Percentiles rank a stretch among this genome's conserved stretches.
These are phyloP conservation scores for Mythimna lalbum DNA, from an alignment of 2,888 invertebrate species.

Conservation along the genomic window DNA sequence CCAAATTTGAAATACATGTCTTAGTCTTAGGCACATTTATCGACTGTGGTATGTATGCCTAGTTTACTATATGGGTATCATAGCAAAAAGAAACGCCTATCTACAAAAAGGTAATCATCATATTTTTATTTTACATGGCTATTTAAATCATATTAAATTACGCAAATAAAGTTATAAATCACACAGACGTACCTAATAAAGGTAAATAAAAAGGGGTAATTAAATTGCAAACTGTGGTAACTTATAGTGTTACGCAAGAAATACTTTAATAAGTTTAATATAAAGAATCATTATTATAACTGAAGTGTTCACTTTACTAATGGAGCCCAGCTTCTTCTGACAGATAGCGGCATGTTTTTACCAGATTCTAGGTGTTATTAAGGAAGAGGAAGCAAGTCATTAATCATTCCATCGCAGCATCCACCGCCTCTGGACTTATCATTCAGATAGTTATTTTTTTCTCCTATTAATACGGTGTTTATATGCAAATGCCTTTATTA, in stretches of 20 bases:
- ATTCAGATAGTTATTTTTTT: slow-evolving; percentile 47
- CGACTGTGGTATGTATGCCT: too few relatives aligned
- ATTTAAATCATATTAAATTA: slow-evolving; percentile 14
- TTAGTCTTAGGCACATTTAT: too few relatives aligned
- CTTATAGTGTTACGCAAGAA: slow-evolving; percentile 35
- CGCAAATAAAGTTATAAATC: slow-evolving; percentile 20
- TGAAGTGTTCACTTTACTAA: slow-evolving; percentile 48
- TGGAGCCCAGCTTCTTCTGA: slow-evolving; percentile 61
- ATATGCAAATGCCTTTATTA: slow-evolving; percentile 60
- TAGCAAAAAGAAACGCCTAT: not conserved
- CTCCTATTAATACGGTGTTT: slow-evolving; percentile 51
- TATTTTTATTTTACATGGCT: not conserved
- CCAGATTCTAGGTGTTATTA: slow-evolving; percentile 56
- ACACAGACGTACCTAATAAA: slow-evolving; percentile 21
- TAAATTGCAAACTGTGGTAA: slow-evolving; percentile 12
- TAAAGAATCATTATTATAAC: slow-evolving; percentile 44
- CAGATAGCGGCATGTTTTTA: slow-evolving; percentile 58
- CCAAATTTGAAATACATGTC: too few relatives aligned
- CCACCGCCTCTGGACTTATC: slow-evolving; percentile 58
- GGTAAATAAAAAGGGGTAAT: slow-evolving; percentile 15
- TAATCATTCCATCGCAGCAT: slow-evolving; percentile 68
- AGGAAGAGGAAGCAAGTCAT: slow-evolving; percentile 70
- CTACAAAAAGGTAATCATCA: not conserved
- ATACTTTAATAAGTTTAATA: slow-evolving; percentile 26
- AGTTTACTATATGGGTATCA: not conserved